Evolutionary conservation across 30 jellyfish, hydroid and myxozoan species (phyloP).

Genomic region (Pseudorhiza aurosa): DNA sequence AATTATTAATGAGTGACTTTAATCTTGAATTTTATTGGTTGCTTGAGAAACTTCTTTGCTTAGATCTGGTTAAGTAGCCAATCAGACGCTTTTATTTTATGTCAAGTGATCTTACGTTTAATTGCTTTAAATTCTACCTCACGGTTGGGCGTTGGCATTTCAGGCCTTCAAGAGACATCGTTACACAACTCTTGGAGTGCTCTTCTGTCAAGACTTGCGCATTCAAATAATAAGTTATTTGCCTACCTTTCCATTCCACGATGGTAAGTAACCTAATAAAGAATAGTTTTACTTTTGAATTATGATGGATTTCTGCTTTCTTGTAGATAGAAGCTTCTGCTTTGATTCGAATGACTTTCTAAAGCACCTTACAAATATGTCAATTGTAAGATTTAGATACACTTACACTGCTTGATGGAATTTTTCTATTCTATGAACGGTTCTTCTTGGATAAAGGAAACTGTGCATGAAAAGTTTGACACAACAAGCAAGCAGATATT

Average conservation of each 20-base stretch:
- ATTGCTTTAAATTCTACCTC: not conserved
- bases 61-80: not conserved
- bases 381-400: no score
- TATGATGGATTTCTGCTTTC: no score
- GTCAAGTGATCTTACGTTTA: not conserved
- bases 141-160: slow-evolving; percentile 10
- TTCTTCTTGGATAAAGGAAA: no score
- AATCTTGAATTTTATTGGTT: slow-evolving; percentile 1
- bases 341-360: no score
- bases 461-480: no score
- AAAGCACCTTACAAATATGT: no score
- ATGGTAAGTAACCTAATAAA: not conserved
- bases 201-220: no score
- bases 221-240: no score
- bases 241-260: not conserved
- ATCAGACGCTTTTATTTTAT: not conserved
- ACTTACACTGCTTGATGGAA: no score
- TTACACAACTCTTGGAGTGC: slow-evolving; percentile 15
- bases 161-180: slow-evolving; percentile 4
- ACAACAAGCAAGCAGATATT: no score
- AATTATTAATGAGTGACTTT: not conserved
- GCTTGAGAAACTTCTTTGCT: not conserved
- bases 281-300: not conserved
- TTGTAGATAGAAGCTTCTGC: no score
- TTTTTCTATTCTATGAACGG: no score